Percentiles rank a stretch among this genome's conserved stretches.
These are phyloP conservation scores for Parnassius glacialis DNA, from an alignment of 2,888 invertebrate species.

Conservation along the genomic window DNA sequence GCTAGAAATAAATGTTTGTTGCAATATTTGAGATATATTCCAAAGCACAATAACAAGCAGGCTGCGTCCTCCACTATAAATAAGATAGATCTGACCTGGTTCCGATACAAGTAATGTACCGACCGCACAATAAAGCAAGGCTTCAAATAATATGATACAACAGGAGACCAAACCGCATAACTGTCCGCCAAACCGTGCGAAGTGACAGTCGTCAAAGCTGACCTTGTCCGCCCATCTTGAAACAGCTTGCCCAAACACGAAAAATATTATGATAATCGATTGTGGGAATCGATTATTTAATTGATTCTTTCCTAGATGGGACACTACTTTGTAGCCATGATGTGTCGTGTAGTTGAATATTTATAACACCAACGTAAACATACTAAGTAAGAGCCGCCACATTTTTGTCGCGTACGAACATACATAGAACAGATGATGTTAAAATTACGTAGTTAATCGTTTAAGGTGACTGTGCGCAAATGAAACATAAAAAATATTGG, in stretches of 20 bases:
- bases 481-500: no score
- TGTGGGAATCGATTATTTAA: constrained; percentile 19
- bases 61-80: constrained; percentile 6
- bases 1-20: constrained; percentile 4
- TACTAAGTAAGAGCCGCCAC: background rate
- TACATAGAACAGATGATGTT: constrained; percentile 4
- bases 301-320: constrained; percentile 15
- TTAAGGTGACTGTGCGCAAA: constrained; percentile 11
- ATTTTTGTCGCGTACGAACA: constrained; percentile 14
- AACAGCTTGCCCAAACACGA: constrained; percentile 8
- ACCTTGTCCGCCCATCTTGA: constrained; percentile 21
- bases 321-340: constrained; percentile 14
- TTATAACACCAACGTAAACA: constrained; percentile 21
- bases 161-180: constrained; percentile 14
- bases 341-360: constrained; percentile 16
- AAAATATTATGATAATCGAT: constrained; percentile 20
- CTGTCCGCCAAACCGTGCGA: constrained; percentile 1
- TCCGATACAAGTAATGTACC: constrained; percentile 11
- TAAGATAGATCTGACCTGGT: constrained; percentile 14
- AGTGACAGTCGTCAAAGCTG: constrained; percentile 18
- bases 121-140: constrained; percentile 11
- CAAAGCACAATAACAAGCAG: constrained; percentile 6
- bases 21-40: constrained; percentile 10
- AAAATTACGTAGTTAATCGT: constrained; percentile 2
- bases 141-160: constrained; percentile 5